Conservation (phyloP, 2,113 vertebrate species). For the Panurus biarmicus region DNA sequence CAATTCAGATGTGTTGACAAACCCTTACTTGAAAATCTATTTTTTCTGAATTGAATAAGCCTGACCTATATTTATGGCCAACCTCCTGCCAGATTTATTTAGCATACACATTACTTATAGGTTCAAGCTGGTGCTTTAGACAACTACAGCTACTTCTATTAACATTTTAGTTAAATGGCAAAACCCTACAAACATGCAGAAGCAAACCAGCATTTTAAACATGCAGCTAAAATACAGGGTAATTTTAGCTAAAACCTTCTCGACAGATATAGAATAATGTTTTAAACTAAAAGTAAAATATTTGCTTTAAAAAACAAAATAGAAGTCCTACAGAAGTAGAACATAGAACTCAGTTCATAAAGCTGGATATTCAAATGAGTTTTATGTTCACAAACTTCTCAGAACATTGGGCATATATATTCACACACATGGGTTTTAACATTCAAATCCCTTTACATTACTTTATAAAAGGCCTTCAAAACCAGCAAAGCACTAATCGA, state of each 20-base stretch:
- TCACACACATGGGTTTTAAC: not conserved
- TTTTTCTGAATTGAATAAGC: no score
- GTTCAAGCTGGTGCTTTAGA: not conserved
- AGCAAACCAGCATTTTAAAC: not conserved
- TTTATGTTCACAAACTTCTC: not conserved
- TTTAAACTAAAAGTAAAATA: not conserved
- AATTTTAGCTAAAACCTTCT: not conserved
- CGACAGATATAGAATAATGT: not conserved
- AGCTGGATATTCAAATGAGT: not conserved
- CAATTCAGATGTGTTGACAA: not conserved
- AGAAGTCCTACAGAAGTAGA: not conserved
- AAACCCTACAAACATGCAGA: not conserved
- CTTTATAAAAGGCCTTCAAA: not conserved
- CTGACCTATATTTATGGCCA: not conserved
- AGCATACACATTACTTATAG: not conserved
- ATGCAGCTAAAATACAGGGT: not conserved
- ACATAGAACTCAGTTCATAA: not conserved
- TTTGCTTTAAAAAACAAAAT: not conserved
- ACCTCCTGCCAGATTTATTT: not conserved
- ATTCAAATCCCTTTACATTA: not conserved
- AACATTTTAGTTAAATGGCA: not conserved
- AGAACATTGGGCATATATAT: not conserved
- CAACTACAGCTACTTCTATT: not conserved
- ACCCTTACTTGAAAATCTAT: not conserved
- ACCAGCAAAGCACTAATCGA: not conserved